Percentiles rank a stretch among this genome's conserved stretches.
Conservation (phyloP, 2,888 invertebrate genomes). For the Diabrotica balteata region DNA sequence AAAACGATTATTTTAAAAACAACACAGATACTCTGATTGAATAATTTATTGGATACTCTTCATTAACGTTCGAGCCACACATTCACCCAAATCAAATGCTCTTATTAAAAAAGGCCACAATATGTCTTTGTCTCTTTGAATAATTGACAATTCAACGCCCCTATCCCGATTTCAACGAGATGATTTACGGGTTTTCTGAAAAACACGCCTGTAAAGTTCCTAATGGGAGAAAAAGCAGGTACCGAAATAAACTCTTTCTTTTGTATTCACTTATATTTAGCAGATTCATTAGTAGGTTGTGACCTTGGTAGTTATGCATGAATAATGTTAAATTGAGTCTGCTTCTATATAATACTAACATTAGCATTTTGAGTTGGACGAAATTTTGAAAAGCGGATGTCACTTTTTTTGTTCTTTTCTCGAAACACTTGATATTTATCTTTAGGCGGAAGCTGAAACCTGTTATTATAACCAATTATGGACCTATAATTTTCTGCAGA, state of each 20-base stretch:
- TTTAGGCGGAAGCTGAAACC: no score
- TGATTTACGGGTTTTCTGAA: constrained; percentile 4
- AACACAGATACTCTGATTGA: no score
- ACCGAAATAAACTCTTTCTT: background rate
- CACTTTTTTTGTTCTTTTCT: no score
- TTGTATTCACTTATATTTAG: constrained; percentile 25
- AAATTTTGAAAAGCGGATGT: no score
- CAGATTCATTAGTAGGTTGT: constrained; percentile 23
- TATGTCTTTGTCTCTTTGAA: background rate
- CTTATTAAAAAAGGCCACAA: constrained; percentile 1
- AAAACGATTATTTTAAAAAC: no score
- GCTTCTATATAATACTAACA: constrained; percentile 1
- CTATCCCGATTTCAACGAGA: constrained; percentile 3
- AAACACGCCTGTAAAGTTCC: constrained; percentile 3
- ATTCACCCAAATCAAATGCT: background rate
- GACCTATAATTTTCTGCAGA: no score
- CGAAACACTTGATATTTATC: no score
- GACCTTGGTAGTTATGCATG: constrained; percentile 28
- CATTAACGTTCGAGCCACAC: background rate
- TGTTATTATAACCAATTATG: no score
- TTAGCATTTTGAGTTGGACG: background rate
- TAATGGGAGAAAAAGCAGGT: background rate
- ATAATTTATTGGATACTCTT: no score
- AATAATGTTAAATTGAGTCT: constrained; percentile 28
- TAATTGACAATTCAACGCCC: constrained; percentile 7